Evolutionary conservation across 2,113 vertebrate species (phyloP).

Genomic region (Melanotaenia duboulayi): DNA sequence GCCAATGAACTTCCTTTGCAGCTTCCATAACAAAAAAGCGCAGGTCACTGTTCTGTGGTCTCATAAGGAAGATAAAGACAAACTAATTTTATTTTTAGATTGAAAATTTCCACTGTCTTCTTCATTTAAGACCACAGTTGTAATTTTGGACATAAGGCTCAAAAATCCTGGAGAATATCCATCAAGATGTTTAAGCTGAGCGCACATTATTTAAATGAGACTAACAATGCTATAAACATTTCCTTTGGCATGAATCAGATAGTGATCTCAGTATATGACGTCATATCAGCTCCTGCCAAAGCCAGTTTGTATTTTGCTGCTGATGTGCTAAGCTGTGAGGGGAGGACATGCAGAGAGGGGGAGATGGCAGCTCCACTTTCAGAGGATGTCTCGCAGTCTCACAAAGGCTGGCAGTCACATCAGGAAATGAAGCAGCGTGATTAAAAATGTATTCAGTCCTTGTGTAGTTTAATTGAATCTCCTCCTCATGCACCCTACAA

Average conservation of each 20-base stretch:
- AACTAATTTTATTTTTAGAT: slow-evolving; percentile 3
- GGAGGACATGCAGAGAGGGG: slow-evolving; percentile 24
- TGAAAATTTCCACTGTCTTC: slow-evolving; percentile 23
- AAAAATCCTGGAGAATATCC: neutral
- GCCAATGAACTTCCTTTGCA: slow-evolving; percentile 29
- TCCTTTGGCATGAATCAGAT: slow-evolving; percentile 25
- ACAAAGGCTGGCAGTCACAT: slow-evolving; percentile 65
- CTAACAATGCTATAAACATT: slow-evolving; percentile 9
- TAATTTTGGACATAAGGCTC: no score
- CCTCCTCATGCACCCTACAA: slow-evolving; percentile 48
- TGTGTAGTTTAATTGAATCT: slow-evolving; percentile 78
- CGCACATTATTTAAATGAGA: neutral
- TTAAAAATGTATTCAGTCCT: slow-evolving; percentile 78
- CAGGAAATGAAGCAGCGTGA: slow-evolving; percentile 65
- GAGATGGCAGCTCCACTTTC: slow-evolving; percentile 37
- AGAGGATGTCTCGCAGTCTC: slow-evolving; percentile 39
- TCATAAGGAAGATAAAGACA: slow-evolving; percentile 23
- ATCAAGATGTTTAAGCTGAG: neutral
- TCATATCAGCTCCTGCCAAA: slow-evolving; percentile 50
- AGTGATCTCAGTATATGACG: slow-evolving; percentile 21
- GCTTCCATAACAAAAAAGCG: slow-evolving; percentile 54
- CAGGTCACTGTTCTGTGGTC: slow-evolving; percentile 58
- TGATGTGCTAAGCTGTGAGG: slow-evolving; percentile 32
- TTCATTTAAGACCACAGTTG: neutral
- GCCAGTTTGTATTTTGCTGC: slow-evolving; percentile 47